These are phyloP conservation scores for Chiloscyllium plagiosum DNA, from an alignment of 2,113 vertebrate species.

Conservation along the genomic window DNA sequence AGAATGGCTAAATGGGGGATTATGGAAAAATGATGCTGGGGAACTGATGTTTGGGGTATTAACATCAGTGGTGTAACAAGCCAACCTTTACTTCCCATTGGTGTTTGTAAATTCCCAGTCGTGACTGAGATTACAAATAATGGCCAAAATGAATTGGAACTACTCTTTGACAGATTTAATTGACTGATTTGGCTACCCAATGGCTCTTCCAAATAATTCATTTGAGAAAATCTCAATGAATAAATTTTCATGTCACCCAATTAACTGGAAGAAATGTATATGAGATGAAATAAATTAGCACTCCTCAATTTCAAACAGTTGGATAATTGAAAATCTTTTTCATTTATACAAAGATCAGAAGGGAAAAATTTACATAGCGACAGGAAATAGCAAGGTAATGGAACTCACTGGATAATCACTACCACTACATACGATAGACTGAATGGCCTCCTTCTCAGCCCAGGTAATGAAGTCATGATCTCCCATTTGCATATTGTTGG, in stretches of 20 bases:
- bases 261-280: neutral
- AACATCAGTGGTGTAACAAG: neutral
- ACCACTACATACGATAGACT: neutral
- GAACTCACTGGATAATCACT: neutral
- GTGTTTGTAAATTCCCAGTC: neutral
- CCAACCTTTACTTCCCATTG: neutral
- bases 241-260: neutral
- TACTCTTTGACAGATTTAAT: neutral
- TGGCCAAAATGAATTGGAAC: neutral
- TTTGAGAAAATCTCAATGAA: neutral
- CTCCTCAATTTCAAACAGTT: neutral
- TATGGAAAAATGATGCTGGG: no score
- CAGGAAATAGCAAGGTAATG: neutral
- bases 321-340: neutral
- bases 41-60: neutral
- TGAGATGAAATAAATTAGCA: neutral
- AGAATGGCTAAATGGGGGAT: no score
- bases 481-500: neutral
- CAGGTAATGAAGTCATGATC: neutral
- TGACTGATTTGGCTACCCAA: neutral
- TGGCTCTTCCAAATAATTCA: neutral
- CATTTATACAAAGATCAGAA: neutral
- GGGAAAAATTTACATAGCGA: neutral
- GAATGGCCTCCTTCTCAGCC: no score
- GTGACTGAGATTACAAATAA: neutral